Conservation (phyloP, 2,797 vertebrate species). For the Sebastes oblongus region DNA sequence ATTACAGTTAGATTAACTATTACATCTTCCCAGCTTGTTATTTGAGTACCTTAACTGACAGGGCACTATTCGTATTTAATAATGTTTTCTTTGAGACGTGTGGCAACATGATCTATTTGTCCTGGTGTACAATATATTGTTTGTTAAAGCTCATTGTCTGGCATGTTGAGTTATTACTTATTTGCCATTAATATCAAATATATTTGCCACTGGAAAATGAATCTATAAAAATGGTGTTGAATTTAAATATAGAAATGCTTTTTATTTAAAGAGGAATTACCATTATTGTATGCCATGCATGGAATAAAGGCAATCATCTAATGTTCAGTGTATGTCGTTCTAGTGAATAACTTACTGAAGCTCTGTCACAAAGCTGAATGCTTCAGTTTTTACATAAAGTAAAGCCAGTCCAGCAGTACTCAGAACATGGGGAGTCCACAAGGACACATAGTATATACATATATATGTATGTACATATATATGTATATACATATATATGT, state of each 20-base stretch:
- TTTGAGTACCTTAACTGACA: not conserved
- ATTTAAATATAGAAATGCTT: slow-evolving; percentile 41
- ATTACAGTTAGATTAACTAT: not conserved
- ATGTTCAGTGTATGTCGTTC: not conserved
- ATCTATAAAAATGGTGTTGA: slow-evolving; percentile 14
- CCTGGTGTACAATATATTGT: not conserved
- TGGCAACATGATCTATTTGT: not conserved
- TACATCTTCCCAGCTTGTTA: not conserved
- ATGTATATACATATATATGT: too few species aligned
- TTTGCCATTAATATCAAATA: slow-evolving; percentile 40
- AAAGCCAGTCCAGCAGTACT: too few species aligned
- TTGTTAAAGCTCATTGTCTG: not conserved
- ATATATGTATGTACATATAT: too few species aligned
- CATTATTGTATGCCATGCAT: slow-evolving; percentile 58
- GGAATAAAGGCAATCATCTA: slow-evolving; percentile 59
- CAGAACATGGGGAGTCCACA: too few species aligned
- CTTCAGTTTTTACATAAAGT: too few species aligned
- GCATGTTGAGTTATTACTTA: not conserved
- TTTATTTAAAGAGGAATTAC: slow-evolving; percentile 61
- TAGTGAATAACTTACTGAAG: not conserved
- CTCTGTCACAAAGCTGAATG: not conserved
- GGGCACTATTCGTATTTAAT: slow-evolving; percentile 14
- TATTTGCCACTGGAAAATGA: slow-evolving; percentile 35
- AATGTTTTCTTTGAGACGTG: not conserved
- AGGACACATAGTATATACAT: too few species aligned